phyloP scores from a whole-genome alignment of 2,113 vertebrate species.

The Aepyceros melampus region DNA sequence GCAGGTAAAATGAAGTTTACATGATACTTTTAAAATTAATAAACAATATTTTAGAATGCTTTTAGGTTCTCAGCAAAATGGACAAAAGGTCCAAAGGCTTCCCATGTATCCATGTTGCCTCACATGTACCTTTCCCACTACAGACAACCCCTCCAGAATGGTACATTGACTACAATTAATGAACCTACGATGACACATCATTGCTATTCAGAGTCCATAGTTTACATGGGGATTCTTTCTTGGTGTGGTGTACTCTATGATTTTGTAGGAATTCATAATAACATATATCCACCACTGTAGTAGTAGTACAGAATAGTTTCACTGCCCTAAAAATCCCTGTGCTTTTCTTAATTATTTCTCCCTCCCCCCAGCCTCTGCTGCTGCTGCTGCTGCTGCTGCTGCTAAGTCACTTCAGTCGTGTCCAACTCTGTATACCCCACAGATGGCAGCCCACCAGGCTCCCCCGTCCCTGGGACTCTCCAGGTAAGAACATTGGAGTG shows the following conservation, averaged over 20 bases:
- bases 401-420: no score
- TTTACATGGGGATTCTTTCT: neutral
- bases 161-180: neutral
- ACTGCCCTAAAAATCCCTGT: neutral
- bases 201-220: neutral
- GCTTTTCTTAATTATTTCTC: neutral
- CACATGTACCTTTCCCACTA: neutral
- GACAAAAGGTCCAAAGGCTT: neutral
- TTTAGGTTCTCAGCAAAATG: neutral
- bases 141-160: neutral
- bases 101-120: neutral
- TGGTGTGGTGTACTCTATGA: neutral
- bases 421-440: rapidly evolving
- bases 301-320: neutral
- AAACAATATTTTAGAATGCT: neutral
- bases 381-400: no score
- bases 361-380: no score
- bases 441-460: no score
- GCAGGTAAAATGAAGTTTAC: neutral
- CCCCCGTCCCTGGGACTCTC: no score
- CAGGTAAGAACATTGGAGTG: no score
- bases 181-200: neutral
- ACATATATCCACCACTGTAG: neutral
- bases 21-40: neutral
- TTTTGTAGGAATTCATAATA: neutral